Evolutionary conservation across 1,140 invertebrate genomes (phyloP).

Genomic region (Phenacoccus solenopsis): DNA sequence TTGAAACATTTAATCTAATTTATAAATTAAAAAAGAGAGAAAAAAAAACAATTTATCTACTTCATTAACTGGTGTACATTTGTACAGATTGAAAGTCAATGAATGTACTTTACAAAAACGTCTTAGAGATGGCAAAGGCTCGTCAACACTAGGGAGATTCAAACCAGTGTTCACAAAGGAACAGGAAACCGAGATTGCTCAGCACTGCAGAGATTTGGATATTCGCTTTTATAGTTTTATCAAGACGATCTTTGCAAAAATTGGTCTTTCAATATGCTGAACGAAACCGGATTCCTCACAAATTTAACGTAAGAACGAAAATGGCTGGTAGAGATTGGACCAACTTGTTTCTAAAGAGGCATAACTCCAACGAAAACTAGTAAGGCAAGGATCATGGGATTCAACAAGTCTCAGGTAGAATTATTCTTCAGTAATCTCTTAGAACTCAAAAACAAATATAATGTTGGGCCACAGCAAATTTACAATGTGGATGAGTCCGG

Average conservation of each 20-base stretch:
- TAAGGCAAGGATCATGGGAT: slow-evolving; percentile 24
- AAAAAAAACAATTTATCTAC: too few relatives aligned
- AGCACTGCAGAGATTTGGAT: slow-evolving; percentile 26
- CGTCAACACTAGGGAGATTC: too few relatives aligned
- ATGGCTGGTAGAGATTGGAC: slow-evolving; percentile 20
- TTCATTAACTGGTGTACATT: too few relatives aligned
- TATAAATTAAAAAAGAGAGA: too few relatives aligned
- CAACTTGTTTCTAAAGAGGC: neutral
- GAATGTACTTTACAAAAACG: too few relatives aligned
- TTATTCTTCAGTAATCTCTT: slow-evolving; percentile 25
- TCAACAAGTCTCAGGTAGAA: slow-evolving; percentile 18
- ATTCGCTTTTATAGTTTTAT: slow-evolving; percentile 25
- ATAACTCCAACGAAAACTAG: slow-evolving; percentile 22
- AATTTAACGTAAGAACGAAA: neutral
- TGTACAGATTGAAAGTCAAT: too few relatives aligned
- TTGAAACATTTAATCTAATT: too few relatives aligned
- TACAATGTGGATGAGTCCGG: slow-evolving; percentile 23
- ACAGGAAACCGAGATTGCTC: slow-evolving; percentile 24
- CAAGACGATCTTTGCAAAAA: slow-evolving; percentile 12
- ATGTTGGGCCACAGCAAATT: slow-evolving; percentile 24
- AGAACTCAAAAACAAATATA: slow-evolving; percentile 19
- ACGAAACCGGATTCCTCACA: slow-evolving; percentile 16
- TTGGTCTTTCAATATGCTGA: slow-evolving; percentile 6
- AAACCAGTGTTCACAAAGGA: slow-evolving; percentile 25
- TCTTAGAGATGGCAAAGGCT: too few relatives aligned